Conservation (phyloP, 2,888 invertebrate species). For the Drosophila robusta region DNA sequence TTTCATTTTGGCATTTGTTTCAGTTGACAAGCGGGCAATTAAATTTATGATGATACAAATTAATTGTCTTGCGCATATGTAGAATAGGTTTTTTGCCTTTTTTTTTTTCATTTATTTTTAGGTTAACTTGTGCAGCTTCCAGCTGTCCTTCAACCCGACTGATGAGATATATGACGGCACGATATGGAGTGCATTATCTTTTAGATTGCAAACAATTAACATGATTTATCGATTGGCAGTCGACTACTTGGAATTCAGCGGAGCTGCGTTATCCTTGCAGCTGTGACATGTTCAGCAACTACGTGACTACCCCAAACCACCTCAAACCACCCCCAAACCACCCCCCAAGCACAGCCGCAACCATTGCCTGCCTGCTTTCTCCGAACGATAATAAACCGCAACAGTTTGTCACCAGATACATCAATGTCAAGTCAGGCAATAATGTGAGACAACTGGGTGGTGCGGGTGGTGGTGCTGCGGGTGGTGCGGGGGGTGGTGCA, state of each 20-base stretch:
- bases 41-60: conserved; percentile 29
- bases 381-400: conserved; percentile 75
- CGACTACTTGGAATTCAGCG: conserved; percentile 9
- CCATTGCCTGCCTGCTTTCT: background rate
- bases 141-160: conserved; percentile 4
- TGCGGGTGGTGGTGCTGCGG: background rate
- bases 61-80: background rate
- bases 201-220: conserved; percentile 62
- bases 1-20: conserved; percentile 22
- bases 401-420: conserved; percentile 82
- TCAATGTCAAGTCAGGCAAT: conserved; percentile 75
- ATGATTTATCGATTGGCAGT: conserved; percentile 72
- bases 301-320: conserved; percentile 51
- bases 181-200: conserved; percentile 43
- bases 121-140: background rate
- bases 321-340: background rate
- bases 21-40: conserved; percentile 22
- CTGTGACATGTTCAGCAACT: conserved; percentile 63
- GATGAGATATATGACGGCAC: no score
- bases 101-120: no score
- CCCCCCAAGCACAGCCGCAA: background rate
- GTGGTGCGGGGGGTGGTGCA: background rate
- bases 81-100: no score
- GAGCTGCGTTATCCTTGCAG: conserved; percentile 52
- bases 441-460: conserved; percentile 51